Conservation (phyloP, 1,140 invertebrate species). For the Delia radicum region DNA sequence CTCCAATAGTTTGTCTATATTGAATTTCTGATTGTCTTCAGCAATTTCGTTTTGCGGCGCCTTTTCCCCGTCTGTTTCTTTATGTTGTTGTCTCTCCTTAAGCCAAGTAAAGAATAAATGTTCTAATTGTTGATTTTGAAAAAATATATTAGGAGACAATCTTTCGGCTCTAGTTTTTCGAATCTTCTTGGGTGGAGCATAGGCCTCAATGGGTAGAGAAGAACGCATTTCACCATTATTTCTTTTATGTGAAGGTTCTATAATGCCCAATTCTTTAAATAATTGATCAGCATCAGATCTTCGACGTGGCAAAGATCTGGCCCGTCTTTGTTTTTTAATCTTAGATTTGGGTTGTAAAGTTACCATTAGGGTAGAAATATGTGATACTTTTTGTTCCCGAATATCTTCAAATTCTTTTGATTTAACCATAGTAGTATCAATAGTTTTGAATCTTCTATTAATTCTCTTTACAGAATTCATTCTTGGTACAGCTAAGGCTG, state of each 20-base stretch:
- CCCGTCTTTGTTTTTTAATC: background rate
- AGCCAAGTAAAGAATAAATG: conserved; percentile 49
- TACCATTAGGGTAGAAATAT: conserved; percentile 44
- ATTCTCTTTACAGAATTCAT: background rate
- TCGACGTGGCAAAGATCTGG: conserved; percentile 7
- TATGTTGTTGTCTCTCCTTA: conserved; percentile 37
- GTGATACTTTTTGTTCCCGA: conserved; percentile 16
- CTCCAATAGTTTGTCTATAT: conserved; percentile 42
- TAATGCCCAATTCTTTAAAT: background rate
- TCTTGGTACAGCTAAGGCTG: background rate
- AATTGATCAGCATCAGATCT: background rate
- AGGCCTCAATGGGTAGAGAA: conserved; percentile 39
- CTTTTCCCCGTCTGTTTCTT: background rate
- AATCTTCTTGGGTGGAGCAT: conserved; percentile 51
- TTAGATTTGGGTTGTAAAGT: conserved; percentile 38
- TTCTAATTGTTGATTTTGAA: conserved; percentile 46
- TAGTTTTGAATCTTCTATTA: background rate
- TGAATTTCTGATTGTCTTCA: conserved; percentile 35
- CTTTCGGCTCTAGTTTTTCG: conserved; percentile 43
- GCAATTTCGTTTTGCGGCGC: conserved; percentile 6
- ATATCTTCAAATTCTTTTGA: conserved; percentile 18
- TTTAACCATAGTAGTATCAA: background rate
- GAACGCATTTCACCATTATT: conserved; percentile 41
- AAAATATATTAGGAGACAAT: conserved; percentile 36
- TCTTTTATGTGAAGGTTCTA: conserved; percentile 36